These are phyloP conservation scores for Esox lucius DNA, from an alignment of 2,797 vertebrate species.

Conservation along the genomic window DNA sequence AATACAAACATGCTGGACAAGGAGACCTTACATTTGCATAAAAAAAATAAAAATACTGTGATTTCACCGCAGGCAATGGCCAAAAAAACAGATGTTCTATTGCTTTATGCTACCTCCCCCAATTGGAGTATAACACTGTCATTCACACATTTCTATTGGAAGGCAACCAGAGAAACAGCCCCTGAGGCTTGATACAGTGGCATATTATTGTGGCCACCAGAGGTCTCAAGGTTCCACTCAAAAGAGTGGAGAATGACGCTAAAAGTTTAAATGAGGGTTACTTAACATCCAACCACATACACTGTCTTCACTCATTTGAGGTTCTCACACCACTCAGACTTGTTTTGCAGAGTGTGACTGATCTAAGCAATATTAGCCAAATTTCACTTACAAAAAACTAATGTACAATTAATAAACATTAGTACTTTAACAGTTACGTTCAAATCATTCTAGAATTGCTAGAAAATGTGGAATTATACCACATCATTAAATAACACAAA, in stretches of 20 bases:
- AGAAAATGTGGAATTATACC: background rate
- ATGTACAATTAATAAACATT: background rate
- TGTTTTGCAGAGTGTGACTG: background rate
- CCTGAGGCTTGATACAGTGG: conserved; percentile 24
- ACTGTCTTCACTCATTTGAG: background rate
- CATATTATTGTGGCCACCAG: conserved; percentile 53
- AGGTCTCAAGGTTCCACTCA: conserved; percentile 47
- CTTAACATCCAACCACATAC: background rate
- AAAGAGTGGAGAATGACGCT: background rate
- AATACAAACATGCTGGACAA: conserved; percentile 38
- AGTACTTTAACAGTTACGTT: background rate
- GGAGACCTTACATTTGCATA: background rate
- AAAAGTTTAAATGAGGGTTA: background rate
- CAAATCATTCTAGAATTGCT: background rate
- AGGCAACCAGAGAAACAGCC: conserved; percentile 40
- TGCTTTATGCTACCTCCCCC: conserved; percentile 58
- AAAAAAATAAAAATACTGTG: conserved; percentile 27
- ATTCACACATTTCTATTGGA: conserved; percentile 42
- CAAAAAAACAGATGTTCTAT: conserved; percentile 44
- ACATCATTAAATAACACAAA: background rate
- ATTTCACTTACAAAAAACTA: background rate
- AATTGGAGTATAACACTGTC: conserved; percentile 34
- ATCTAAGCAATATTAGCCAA: background rate
- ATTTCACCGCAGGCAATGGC: conserved; percentile 33
- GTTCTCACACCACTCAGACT: background rate